Base-by-base conservation (phyloP, 2,888 invertebrate species). In the Acleris sparsana region DNA sequence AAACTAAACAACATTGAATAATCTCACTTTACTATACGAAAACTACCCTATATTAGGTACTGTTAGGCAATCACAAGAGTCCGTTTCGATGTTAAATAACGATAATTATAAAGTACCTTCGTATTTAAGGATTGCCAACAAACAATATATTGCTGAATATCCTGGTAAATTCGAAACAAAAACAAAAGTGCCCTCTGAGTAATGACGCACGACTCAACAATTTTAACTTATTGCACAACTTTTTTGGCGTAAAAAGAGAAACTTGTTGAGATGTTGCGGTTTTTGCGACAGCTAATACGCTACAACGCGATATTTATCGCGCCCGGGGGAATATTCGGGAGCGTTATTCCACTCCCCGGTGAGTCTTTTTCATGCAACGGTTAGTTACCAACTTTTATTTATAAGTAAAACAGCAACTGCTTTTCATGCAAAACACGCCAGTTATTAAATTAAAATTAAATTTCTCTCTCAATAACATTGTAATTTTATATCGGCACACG, bases 241-340 rank as follows among this genome's bases (percentile, higher is more conserved):
- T 67, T 56, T 53, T 68, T 39, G 39, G 61, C 59, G 55, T 68
- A 70, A 70, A 70, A 71, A 68, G 63, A 63, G 52, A 62, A 72
- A 73, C 66, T 71, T 70, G 71, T 72, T 69, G 73, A 75, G 64
- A 65, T 71, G 70, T 72, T 71, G 77, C 72, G 75, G 75, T 78
- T 79, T 78, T 76, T 74, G 76, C 76, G 82, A 81, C 83, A 82
- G 78, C 79, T 81, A 82, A 80, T 83, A 72, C 72, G 68, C 63
- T 64, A 71, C 70, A 33, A 73, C 73, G 71, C 72, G 73, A 80
- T 87, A 87, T 89, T 88, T 87, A 87, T 87, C 82, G 79, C 75
- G 77, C 88, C 79, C 78, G 56, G 46, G 88, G 86, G 88, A 80
- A 79, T 83, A 72, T 80, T 80, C 73, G 75, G 78, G 74, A 69